Evolutionary conservation across 2,113 vertebrate species (phyloP).

Genomic region (Lagenorhynchus albirostris): DNA sequence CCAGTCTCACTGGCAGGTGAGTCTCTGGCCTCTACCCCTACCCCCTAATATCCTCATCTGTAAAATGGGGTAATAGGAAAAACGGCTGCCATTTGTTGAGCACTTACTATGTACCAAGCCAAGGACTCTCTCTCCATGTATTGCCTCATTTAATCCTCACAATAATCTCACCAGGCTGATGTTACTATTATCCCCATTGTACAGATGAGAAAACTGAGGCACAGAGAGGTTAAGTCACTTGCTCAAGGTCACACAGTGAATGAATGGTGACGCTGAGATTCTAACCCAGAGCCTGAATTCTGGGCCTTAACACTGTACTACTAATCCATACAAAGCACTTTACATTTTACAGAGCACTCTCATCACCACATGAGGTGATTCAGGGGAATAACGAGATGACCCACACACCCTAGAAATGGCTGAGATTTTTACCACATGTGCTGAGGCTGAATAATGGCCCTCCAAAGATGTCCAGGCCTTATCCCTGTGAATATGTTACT

Average conservation of each 20-base stretch:
- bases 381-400: not conserved
- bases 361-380: accelerated
- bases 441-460: not conserved
- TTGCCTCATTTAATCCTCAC: not conserved
- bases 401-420: not conserved
- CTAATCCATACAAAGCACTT: not conserved
- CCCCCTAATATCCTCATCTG: not conserved
- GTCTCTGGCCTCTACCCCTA: not conserved
- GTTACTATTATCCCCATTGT: not conserved
- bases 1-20: not conserved
- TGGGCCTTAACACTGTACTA: not conserved
- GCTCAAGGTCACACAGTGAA: not conserved
- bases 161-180: not conserved
- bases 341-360: not conserved
- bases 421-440: not conserved
- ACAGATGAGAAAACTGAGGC: not conserved
- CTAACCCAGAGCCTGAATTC: not conserved
- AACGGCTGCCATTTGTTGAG: not conserved
- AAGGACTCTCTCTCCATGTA: not conserved
- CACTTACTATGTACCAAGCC: not conserved
- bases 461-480: not conserved
- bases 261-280: not conserved
- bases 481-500: not conserved
- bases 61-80: not conserved
- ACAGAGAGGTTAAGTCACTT: not conserved